phyloP scores from a whole-genome alignment of 2,113 vertebrate species.

The Nothoprocta perdicaria region DNA sequence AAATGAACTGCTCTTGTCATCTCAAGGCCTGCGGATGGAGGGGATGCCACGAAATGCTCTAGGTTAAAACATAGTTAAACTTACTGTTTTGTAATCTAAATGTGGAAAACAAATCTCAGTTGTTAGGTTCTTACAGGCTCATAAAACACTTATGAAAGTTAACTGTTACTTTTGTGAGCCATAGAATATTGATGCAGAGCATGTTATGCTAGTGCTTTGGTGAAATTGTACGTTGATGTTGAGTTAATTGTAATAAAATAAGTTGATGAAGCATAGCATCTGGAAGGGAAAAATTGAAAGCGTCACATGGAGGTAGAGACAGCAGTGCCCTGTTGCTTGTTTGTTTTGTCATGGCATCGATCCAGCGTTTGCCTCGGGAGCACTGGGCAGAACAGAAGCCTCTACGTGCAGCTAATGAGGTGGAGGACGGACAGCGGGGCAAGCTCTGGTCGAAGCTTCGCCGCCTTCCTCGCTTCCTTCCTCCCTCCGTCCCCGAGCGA shows the following conservation, averaged over 20 bases:
- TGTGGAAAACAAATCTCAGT: neutral
- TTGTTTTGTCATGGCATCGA: neutral
- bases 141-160: neutral
- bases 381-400: neutral
- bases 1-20: neutral
- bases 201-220: neutral
- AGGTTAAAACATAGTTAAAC: neutral
- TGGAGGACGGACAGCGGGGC: neutral
- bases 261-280: neutral
- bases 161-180: neutral
- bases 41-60: neutral
- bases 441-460: neutral
- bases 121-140: neutral
- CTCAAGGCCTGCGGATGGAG: neutral
- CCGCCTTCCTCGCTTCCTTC: neutral
- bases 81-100: neutral
- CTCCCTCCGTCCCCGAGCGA: neutral
- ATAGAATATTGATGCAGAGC: neutral
- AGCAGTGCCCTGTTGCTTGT: neutral
- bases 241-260: neutral
- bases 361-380: neutral
- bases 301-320: neutral
- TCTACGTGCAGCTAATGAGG: neutral
- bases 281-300: neutral
- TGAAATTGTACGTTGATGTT: neutral